phyloP scores from a whole-genome alignment of 2,113 vertebrate species.

The Cinclus cinclus region DNA sequence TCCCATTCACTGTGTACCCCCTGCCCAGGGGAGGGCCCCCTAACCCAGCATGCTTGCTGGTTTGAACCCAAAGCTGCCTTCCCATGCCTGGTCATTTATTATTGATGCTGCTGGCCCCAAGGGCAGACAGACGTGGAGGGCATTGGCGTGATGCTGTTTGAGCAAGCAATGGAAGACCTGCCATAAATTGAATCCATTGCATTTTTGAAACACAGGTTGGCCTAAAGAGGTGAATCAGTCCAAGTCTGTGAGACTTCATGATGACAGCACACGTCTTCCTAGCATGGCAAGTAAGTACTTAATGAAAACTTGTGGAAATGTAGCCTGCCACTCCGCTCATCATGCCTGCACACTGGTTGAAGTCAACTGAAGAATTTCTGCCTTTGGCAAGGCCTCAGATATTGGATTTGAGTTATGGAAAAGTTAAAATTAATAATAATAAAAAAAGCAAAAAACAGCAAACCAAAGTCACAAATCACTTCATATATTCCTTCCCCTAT shows the following conservation, averaged over 20 bases:
- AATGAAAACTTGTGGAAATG: background rate
- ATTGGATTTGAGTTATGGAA: background rate
- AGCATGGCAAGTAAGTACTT: background rate
- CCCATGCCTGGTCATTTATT: background rate
- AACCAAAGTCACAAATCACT: background rate
- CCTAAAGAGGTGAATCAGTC: background rate
- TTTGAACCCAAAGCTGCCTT: background rate
- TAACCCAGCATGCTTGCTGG: background rate
- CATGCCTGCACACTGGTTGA: background rate
- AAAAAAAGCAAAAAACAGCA: background rate
- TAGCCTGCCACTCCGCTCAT: rapidly evolving
- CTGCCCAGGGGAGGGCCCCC: rapidly evolving
- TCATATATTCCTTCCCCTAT: background rate
- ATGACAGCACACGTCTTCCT: rapidly evolving
- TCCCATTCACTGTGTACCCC: background rate
- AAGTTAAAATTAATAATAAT: background rate
- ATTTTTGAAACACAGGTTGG: background rate
- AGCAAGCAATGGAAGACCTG: background rate
- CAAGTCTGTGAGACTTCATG: background rate
- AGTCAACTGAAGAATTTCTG: background rate
- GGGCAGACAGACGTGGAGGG: background rate
- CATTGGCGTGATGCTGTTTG: rapidly evolving
- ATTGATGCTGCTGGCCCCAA: background rate
- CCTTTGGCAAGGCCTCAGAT: background rate
- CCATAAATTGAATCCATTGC: background rate